These are phyloP conservation scores for Lasioglossum baleicum DNA, from an alignment of 1,140 invertebrate genomes.

Conservation along the genomic window DNA sequence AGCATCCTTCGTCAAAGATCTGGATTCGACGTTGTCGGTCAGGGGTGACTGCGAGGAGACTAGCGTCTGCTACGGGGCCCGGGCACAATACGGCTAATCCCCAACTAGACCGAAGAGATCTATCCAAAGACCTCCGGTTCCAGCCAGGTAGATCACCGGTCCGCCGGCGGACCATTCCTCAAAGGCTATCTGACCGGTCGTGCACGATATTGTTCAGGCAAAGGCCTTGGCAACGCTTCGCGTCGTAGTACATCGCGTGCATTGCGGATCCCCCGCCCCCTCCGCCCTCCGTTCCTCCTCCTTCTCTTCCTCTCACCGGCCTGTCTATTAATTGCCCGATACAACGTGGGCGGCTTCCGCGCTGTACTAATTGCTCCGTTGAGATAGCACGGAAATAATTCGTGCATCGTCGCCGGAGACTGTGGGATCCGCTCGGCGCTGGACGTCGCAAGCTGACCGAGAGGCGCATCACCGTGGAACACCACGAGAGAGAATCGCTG, in stretches of 20 bases:
- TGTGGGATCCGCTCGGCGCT: conserved; percentile 25
- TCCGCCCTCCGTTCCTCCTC: neutral
- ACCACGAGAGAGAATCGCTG: neutral
- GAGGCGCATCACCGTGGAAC: conserved; percentile 38
- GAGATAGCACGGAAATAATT: conserved; percentile 67
- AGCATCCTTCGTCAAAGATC: no score
- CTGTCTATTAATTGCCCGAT: conserved; percentile 73
- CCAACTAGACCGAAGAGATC: neutral
- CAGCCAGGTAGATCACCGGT: conserved; percentile 43
- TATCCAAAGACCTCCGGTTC: conserved; percentile 32
- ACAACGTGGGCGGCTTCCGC: conserved; percentile 71
- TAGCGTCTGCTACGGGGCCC: neutral
- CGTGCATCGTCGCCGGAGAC: conserved; percentile 43
- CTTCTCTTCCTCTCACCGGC: conserved; percentile 17
- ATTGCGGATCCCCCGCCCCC: conserved; percentile 25
- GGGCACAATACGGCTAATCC: conserved; percentile 5
- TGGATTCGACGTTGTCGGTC: neutral
- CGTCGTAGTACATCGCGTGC: conserved; percentile 60
- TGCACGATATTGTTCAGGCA: conserved; percentile 47
- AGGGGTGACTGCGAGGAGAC: no score
- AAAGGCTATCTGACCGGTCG: conserved; percentile 46
- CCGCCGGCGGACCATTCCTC: conserved; percentile 40
- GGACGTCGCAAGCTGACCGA: conserved; percentile 11
- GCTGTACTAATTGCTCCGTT: conserved; percentile 67
- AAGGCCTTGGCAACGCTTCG: conserved; percentile 20